Conservation (phyloP, 2,113 vertebrate genomes). For the Pachycephala philippinensis region DNA sequence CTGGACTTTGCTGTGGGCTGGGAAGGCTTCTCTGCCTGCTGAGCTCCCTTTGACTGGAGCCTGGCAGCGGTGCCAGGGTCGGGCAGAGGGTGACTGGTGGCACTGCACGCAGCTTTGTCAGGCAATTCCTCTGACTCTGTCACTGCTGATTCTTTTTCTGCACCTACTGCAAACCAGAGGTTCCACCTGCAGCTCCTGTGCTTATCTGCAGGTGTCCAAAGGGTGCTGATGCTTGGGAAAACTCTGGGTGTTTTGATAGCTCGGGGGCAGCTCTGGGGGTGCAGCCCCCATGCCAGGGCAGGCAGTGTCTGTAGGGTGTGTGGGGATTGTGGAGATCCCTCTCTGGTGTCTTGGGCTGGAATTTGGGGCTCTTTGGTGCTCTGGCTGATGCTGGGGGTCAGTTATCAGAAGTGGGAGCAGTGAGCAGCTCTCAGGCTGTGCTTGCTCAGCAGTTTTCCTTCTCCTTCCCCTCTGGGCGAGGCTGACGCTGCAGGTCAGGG, state of each 20-base stretch:
- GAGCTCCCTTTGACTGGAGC: neutral
- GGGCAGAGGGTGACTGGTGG: neutral
- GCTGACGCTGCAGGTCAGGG: rapidly evolving
- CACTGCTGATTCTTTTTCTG: rapidly evolving
- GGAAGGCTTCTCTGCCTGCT: neutral
- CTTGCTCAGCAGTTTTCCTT: neutral
- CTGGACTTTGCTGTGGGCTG: neutral
- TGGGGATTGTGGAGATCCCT: neutral
- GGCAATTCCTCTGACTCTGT: rapidly evolving
- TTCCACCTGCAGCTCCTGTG: neutral
- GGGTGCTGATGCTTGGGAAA: neutral
- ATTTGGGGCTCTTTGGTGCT: neutral
- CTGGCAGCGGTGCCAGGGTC: rapidly evolving
- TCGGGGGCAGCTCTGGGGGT: neutral
- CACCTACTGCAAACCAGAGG: rapidly evolving
- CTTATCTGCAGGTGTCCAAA: neutral
- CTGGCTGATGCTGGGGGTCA: neutral
- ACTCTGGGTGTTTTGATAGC: neutral
- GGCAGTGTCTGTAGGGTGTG: neutral
- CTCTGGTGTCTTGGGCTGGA: neutral
- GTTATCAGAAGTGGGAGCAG: neutral
- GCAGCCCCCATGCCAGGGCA: neutral
- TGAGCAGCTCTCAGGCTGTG: neutral
- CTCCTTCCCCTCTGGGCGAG: neutral
- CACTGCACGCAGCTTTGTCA: rapidly evolving